These are phyloP conservation scores for Eremophila alpestris DNA, from an alignment of 2,797 vertebrate genomes.

Conservation along the genomic window DNA sequence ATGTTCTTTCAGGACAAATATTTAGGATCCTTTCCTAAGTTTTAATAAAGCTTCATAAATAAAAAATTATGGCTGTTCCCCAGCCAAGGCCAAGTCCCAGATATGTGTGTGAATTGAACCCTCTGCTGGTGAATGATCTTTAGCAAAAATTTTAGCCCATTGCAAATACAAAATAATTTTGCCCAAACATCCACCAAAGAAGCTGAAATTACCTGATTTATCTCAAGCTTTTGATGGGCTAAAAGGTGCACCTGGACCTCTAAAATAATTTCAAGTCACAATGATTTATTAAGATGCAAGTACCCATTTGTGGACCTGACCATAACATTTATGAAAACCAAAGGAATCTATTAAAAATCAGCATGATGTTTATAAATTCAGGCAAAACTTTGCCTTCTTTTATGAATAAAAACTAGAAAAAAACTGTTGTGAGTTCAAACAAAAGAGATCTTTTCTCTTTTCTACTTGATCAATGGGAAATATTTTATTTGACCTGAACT, in stretches of 20 bases:
- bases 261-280: background rate
- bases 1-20: slow-evolving; percentile 11
- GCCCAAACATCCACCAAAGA: background rate
- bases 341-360: background rate
- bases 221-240: background rate
- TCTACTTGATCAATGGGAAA: background rate
- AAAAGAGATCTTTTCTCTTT: background rate
- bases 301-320: background rate
- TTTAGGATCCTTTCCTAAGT: slow-evolving; percentile 7
- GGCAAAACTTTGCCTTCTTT: background rate
- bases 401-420: background rate
- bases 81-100: background rate
- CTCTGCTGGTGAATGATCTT: slow-evolving; percentile 37
- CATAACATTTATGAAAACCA: background rate
- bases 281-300: background rate
- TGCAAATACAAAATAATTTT: background rate
- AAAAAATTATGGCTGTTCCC: background rate
- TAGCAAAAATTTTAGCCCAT: background rate
- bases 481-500: background rate
- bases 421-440: background rate
- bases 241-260: background rate
- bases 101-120: slow-evolving; percentile 24
- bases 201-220: background rate
- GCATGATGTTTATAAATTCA: background rate
- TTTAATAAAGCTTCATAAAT: slow-evolving; percentile 25